Evolutionary conservation across 2,888 invertebrate genomes (phyloP), one percentile per base, ranked within the genome.

Genomic region (Capitulum mitella): DNA sequence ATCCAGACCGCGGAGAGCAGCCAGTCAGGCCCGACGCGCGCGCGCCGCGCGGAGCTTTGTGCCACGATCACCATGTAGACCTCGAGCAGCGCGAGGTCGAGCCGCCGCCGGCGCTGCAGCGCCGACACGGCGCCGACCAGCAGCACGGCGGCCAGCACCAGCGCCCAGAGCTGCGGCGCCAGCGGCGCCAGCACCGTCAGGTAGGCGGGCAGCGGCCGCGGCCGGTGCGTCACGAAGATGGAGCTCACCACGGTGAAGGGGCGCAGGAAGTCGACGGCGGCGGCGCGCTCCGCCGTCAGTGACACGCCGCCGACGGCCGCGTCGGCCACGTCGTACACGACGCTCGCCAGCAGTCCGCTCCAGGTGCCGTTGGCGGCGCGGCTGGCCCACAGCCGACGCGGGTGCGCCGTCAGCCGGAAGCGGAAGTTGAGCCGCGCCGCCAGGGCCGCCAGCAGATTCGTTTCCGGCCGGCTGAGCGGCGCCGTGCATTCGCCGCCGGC

Each of bases 321-420:
- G 48, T 80, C 80, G 3, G 77, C 80, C 1, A 58, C 75, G 8
- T 76, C 79, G 8, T 54, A 43, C 37, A 79, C 75, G 19, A 80
- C 26, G 37, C 79, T 79, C 16, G 78, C 78, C 12, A 80, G 77
- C 46, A 78, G 70, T 3, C 79, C 79, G 6, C 70, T 70, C 79
- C 79, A 79, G 19, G 70, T 61, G 10, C 79, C 78, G 77, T 78
- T 64, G 14, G 51, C n/a, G 0, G 34, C 29, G 26, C 51, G 34
- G 14, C 80, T 75, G 10, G 75, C 78, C 48, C 78, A 75, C 3
- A 32, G 3, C 54, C 78, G 78, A 1, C 37, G 61, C 19, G 80
- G 54, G 14, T 70, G 40, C 70, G 22, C 37, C 8, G 1, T 8
- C 19, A 70, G 70, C 26, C 1, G 26, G 40, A 37, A 37, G 70